phyloP scores from a whole-genome alignment of 30 jellyfish, hydroid and myxozoan species.

The Hydractinia echinata region DNA sequence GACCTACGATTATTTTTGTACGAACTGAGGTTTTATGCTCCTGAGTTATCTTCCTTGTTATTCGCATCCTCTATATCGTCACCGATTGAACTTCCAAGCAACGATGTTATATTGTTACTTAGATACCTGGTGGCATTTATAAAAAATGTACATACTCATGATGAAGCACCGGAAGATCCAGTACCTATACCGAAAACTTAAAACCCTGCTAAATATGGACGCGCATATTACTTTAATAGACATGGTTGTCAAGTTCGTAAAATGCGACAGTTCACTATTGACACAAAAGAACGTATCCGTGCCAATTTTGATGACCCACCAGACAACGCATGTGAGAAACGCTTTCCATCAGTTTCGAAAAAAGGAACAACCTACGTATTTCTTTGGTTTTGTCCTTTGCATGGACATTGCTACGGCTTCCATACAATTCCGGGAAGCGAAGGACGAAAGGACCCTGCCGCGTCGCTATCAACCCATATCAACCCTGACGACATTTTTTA shows the following conservation, averaged over 20 bases:
- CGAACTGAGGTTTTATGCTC: no score
- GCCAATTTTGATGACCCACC: conserved; percentile 5
- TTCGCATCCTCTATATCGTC: no score
- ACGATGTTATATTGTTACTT: conserved; percentile 3
- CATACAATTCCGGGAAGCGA: conserved; percentile 7
- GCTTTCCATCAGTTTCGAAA: conserved; percentile 7
- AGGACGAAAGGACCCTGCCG: conserved; percentile 17
- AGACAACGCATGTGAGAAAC: neutral
- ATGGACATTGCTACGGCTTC: neutral
- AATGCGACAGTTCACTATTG: conserved; percentile 14
- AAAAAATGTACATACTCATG: neutral
- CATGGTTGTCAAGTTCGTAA: conserved; percentile 16
- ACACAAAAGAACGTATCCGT: neutral
- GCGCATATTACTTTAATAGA: conserved; percentile 8
- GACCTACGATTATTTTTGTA: no score
- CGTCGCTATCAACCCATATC: conserved; percentile 5
- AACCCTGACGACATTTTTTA: neutral
- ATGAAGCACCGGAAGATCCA: neutral
- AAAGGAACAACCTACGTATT: neutral
- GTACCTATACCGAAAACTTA: neutral
- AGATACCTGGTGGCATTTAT: neutral
- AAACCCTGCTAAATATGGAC: conserved; percentile 10
- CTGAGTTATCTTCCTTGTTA: no score
- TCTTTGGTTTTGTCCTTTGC: neutral
- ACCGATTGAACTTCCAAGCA: no score